Conservation (phyloP, 2,797 vertebrate species). For the Mormyrus hasselquistii region DNA sequence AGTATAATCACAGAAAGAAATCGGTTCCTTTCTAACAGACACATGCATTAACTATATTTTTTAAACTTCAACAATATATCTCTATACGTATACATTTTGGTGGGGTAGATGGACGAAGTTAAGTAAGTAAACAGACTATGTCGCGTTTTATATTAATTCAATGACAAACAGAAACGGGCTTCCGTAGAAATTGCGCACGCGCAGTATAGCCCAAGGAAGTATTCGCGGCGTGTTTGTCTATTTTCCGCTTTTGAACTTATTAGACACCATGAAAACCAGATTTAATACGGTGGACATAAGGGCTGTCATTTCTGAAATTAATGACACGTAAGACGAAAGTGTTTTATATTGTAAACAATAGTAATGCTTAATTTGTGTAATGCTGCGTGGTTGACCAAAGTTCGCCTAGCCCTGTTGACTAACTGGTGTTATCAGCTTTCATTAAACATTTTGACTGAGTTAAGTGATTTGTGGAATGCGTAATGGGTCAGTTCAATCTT, state of each 20-base stretch:
- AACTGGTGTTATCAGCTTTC: background rate
- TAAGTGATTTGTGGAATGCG: background rate
- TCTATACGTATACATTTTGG: background rate
- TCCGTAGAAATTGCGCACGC: slow-evolving; percentile 47
- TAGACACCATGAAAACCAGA: slow-evolving; percentile 76
- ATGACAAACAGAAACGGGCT: slow-evolving; percentile 27
- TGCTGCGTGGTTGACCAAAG: background rate
- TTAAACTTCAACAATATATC: background rate
- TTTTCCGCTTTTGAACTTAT: background rate
- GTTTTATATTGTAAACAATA: background rate
- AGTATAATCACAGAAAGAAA: background rate
- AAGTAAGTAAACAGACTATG: background rate
- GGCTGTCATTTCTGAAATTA: slow-evolving; percentile 81
- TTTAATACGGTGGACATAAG: slow-evolving; percentile 85
- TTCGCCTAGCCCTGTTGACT: background rate
- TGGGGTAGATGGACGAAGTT: background rate
- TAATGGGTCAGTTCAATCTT: background rate
- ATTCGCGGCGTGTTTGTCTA: background rate
- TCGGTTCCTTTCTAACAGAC: background rate
- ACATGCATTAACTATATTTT: background rate
- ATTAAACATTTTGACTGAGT: background rate
- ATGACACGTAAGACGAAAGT: slow-evolving; percentile 63
- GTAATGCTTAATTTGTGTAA: background rate
- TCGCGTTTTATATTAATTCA: background rate
- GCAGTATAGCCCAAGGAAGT: slow-evolving; percentile 8